Percentiles rank a stretch among this genome's conserved stretches.
phyloP scores from a whole-genome alignment of 2,113 vertebrate genomes.

The Zosterops japonicus region DNA sequence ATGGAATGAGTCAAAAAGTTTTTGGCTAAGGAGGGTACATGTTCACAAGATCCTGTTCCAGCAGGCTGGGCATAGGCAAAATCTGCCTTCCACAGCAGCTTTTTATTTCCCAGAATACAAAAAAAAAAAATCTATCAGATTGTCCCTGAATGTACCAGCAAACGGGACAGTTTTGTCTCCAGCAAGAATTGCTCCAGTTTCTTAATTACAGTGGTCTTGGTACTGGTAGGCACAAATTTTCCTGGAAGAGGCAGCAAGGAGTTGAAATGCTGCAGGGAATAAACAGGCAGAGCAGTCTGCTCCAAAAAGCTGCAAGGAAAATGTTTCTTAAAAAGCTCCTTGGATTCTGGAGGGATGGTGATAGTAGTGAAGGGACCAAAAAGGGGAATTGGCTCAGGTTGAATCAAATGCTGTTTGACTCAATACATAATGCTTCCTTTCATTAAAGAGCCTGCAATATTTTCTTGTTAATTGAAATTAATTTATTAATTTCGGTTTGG shows the following conservation, averaged over 20 bases:
- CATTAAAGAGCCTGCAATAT: not conserved
- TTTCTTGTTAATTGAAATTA: constrained; percentile 36
- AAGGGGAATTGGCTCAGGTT: not conserved
- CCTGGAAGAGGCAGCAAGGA: not conserved
- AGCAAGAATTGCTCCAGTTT: not conserved
- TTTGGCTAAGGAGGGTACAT: not conserved
- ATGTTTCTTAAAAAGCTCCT: not conserved
- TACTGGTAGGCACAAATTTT: not conserved
- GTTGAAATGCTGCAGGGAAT: not conserved
- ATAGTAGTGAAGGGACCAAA: not conserved
- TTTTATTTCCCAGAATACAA: not conserved
- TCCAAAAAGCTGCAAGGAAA: not conserved
- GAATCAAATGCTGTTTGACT: not conserved
- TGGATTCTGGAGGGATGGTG: not conserved
- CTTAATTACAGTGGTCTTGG: not conserved
- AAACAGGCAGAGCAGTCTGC: not conserved
- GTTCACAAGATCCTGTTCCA: not conserved
- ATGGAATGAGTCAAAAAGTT: not conserved
- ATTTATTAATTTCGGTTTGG: constrained; percentile 21
- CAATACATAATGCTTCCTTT: constrained; percentile 10
- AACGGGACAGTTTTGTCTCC: not conserved
- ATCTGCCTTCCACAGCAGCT: not conserved
- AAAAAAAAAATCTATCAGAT: not conserved
- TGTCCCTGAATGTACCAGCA: not conserved
- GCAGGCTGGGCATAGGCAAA: not conserved